A percentile compares a stretch with the other conserved stretches of the same genome.
Evolutionary conservation across 1,140 invertebrate species (phyloP).

Genomic region (Pseudomyrmex dendroicus): DNA sequence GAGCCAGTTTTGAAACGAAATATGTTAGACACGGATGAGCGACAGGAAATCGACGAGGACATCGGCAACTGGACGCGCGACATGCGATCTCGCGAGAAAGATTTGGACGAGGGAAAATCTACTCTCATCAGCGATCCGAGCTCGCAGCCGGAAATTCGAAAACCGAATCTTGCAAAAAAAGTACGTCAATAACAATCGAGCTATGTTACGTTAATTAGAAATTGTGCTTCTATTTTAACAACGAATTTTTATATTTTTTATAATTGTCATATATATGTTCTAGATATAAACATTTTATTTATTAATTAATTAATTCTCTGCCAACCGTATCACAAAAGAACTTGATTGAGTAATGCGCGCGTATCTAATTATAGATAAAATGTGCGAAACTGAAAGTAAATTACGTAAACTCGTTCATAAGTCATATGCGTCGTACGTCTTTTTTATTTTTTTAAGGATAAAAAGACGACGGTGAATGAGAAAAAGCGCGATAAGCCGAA

Average conservation of each 20-base stretch:
- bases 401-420: background rate
- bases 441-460: constrained; percentile 3
- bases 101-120: constrained; percentile 77
- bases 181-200: constrained; percentile 10
- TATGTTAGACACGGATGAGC: constrained; percentile 80
- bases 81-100: constrained; percentile 83
- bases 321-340: background rate
- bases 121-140: constrained; percentile 36
- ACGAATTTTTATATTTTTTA: background rate
- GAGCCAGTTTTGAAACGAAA: constrained; percentile 83
- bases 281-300: background rate
- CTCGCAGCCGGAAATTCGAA: constrained; percentile 72
- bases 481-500: constrained; percentile 61
- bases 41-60: constrained; percentile 82
- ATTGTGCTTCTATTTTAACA: too few relatives aligned
- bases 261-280: too few relatives aligned
- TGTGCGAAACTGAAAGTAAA: background rate
- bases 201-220: background rate
- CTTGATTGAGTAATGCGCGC: background rate
- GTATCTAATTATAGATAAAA: constrained; percentile 4
- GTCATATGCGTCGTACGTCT: too few relatives aligned
- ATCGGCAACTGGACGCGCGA: constrained; percentile 83
- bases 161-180: constrained; percentile 22
- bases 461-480: constrained; percentile 21
- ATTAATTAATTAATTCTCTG: background rate